A percentile compares a stretch with the other conserved stretches of the same genome.
phyloP scores from a whole-genome alignment of 2,888 invertebrate species.

The Polydrusus tereticollis region DNA sequence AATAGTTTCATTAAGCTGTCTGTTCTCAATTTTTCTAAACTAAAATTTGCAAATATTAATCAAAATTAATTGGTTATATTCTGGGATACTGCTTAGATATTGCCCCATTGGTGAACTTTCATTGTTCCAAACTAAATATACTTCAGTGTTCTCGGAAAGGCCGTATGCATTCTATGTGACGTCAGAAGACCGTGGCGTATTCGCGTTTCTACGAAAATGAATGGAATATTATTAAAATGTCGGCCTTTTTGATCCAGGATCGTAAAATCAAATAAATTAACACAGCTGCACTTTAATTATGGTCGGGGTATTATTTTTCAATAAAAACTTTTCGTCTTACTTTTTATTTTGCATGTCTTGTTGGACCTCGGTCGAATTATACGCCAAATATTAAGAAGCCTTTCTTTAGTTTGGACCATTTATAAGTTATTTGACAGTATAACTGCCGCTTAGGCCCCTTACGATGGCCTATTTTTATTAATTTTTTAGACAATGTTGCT shows the following conservation, averaged over 20 bases:
- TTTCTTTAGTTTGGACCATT: conserved; percentile 45
- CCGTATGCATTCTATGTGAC: conserved; percentile 49
- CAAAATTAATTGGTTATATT: background rate
- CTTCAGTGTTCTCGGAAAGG: conserved; percentile 48
- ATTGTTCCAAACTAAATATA: conserved; percentile 39
- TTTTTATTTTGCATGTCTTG: conserved; percentile 48
- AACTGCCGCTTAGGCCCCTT: conserved; percentile 48
- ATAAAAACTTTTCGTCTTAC: conserved; percentile 51
- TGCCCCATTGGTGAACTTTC: conserved; percentile 20
- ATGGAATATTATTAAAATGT: conserved; percentile 59
- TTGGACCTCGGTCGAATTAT: conserved; percentile 38
- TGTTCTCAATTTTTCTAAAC: background rate
- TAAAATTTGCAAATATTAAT: background rate
- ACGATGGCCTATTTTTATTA: conserved; percentile 39
- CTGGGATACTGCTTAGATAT: background rate
- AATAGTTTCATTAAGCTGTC: too few relatives aligned
- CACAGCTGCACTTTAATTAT: conserved; percentile 57
- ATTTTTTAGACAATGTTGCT: conserved; percentile 32
- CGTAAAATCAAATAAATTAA: conserved; percentile 60
- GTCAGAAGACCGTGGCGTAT: conserved; percentile 50
- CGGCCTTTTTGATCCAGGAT: conserved; percentile 59
- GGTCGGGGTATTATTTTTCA: conserved; percentile 55
- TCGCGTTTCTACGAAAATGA: conserved; percentile 57
- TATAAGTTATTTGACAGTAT: conserved; percentile 54
- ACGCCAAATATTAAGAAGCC: conserved; percentile 45